Base-by-base conservation (phyloP, 2,797 vertebrate genomes). In the Anas capensis region DNA sequence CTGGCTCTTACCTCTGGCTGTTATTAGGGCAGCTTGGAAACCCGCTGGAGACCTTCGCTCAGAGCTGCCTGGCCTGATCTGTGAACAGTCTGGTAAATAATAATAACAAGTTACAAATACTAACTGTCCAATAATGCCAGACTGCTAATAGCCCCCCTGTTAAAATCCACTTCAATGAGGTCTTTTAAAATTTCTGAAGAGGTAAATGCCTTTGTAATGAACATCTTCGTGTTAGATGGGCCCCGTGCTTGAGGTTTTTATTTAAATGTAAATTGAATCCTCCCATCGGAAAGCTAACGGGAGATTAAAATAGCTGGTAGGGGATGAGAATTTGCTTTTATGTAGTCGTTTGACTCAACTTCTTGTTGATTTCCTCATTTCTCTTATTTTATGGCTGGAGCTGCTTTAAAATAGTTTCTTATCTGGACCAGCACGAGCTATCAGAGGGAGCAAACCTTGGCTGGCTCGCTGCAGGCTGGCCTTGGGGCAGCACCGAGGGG, bases 181-280 rank as follows among this genome's bases (percentile, higher is more conserved):
- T 82, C 85, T 96, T 31, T 64, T 69, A 73, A 54, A 81, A 79
- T 92, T 90, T 95, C 95, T 96, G 56, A 92, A 78, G 81, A 88
- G 92, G 78, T 51, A 82, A 97, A 95, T 90, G 89, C 81, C 85
- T 89, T 92, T 82, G 90, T 95, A 96, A 97, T 97, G 96, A 97
- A 77, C 65, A 81, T 96, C 86, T 95, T 95, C 42, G 34, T 51
- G 29, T 88, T 80, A 57, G 61, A 93, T 93, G 60, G 46, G 83
- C 95, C 88, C 85, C 11, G 16, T 7, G 79, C 58, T 33, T n/a
- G 91, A 96, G 91, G 61, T 62, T 97, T 95, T 96, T 94, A 97
- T 97, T 97, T 97, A 97, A 97, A 97, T 97, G 96, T 96, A 98
- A 97, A 98, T 97, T 94, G 95, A 98, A 93, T 92, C 88, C 94